Evolutionary conservation across 2,113 vertebrate species (phyloP), one percentile per base, ranked within the genome.

Genomic region (Myanophis thanlyinensis): DNA sequence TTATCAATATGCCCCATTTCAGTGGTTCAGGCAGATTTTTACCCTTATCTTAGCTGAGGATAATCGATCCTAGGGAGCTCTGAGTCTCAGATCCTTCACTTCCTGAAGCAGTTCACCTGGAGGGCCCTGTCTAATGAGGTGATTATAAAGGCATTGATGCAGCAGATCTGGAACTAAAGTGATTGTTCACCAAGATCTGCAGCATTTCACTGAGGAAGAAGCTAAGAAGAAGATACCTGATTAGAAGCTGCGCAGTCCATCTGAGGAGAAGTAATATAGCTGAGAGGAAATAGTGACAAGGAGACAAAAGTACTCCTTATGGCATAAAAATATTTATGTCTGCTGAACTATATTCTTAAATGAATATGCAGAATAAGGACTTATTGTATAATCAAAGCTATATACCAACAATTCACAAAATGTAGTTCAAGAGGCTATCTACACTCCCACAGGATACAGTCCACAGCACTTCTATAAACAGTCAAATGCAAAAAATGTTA

Each of bases 131-230:
- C 97, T 96, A 98, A 98, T 95, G 12, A 20, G 93, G 93, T 94
- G 94, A 97, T 97, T 97, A 97, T 96, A 90, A 95, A 95, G 94
- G 94, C 67, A 25, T n/a, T 96, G 95, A 97, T 97, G 94, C 92
- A 96, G 96, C 97, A 97, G 97, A 95, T 96, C 96, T 97, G 97
- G 97, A 97, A 97, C 96, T 97, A 97, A 98, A 95, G 92, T 94
- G 95, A 97, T 97, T 97, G 96, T 96, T 96, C 96, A 96, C 97
- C 91, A 94, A 95, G 95, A 94, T 96, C 80, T 94, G 94, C 90
- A 96, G 93, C 48, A 93, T 93, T 97, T 95, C 95, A 94, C 90
- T 93, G 89, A 88, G 95, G 94, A 95, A 94, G 95, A 92, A 92
- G 94, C 93, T 92, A 92, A 15, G 12, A 93, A 97, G 93, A 92